Evolutionary conservation across 2,888 invertebrate genomes (phyloP).

Genomic region (Leptinotarsa peninsularis): DNA sequence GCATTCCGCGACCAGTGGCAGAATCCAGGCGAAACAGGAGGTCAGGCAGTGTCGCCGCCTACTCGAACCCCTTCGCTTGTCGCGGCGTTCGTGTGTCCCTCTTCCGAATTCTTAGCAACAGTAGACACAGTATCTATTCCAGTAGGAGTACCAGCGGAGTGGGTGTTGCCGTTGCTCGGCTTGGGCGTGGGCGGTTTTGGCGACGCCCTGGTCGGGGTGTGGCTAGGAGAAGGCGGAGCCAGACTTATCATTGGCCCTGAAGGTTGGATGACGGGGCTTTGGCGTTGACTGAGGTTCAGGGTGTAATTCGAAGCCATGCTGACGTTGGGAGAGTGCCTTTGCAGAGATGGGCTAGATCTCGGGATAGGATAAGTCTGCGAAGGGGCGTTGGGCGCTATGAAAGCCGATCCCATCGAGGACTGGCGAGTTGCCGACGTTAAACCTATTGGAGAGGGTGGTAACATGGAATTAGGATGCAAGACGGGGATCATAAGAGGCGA

Average conservation of each 20-base stretch:
- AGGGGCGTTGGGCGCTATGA: conserved; percentile 57
- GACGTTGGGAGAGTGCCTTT: conserved; percentile 69
- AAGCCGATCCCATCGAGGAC: conserved; percentile 56
- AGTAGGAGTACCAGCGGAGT: conserved; percentile 22
- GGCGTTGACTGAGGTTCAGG: conserved; percentile 60
- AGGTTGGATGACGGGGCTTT: conserved; percentile 65
- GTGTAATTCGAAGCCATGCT: conserved; percentile 57
- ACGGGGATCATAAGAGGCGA: conserved; percentile 60
- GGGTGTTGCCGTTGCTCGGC: conserved; percentile 27
- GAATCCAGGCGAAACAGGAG: conserved; percentile 62
- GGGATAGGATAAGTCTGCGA: conserved; percentile 57
- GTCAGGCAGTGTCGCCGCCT: conserved; percentile 66
- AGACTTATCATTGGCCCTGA: conserved; percentile 60
- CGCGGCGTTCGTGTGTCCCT: conserved; percentile 41
- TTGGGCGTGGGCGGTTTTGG: conserved; percentile 58
- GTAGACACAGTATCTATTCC: conserved; percentile 22
- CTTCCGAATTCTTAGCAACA: conserved; percentile 32
- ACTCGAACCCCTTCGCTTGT: conserved; percentile 64
- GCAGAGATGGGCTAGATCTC: conserved; percentile 70
- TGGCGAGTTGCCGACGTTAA: conserved; percentile 60
- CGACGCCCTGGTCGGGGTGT: conserved; percentile 50
- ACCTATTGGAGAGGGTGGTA: conserved; percentile 59
- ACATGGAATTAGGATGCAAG: conserved; percentile 60
- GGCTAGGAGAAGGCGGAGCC: conserved; percentile 53
- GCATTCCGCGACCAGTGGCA: conserved; percentile 61